phyloP scores from a whole-genome alignment of 2,888 invertebrate species.

The Drosophila gaucha region DNA sequence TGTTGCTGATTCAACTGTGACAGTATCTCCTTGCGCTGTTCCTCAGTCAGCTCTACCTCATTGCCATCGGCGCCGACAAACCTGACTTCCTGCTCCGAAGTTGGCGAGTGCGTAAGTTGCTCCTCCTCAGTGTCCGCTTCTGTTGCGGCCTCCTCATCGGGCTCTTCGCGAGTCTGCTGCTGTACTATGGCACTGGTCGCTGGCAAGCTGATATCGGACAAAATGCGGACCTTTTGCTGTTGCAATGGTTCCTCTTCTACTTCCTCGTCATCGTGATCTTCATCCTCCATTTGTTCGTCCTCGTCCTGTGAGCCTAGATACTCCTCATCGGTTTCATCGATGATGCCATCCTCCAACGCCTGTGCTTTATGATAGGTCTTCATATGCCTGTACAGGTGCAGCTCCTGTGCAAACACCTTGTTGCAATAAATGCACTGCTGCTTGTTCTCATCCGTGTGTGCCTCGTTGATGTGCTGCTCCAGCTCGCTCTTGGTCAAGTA shows the following conservation, averaged over 20 bases:
- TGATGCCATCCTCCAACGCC: constrained; percentile 88
- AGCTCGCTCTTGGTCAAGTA: constrained; percentile 90
- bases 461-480: constrained; percentile 88
- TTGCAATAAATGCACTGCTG: constrained; percentile 90
- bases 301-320: constrained; percentile 77
- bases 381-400: constrained; percentile 90
- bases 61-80: constrained; percentile 86
- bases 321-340: constrained; percentile 86
- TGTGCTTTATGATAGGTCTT: constrained; percentile 88
- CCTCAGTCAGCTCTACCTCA: constrained; percentile 84
- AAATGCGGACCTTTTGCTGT: constrained; percentile 86
- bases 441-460: constrained; percentile 84
- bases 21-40: constrained; percentile 84
- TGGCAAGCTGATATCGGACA: constrained; percentile 84
- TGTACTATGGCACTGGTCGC: constrained; percentile 63
- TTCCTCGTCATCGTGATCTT: constrained; percentile 82
- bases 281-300: constrained; percentile 68
- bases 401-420: constrained; percentile 89
- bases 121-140: constrained; percentile 24
- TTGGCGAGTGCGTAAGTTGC: constrained; percentile 80
- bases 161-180: constrained; percentile 74
- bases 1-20: constrained; percentile 84
- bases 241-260: constrained; percentile 53
- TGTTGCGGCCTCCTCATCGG: constrained; percentile 85
- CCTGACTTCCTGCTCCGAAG: constrained; percentile 84